phyloP scores from a whole-genome alignment of 1,140 invertebrate species.

The Proctacanthus coquilletti region DNA sequence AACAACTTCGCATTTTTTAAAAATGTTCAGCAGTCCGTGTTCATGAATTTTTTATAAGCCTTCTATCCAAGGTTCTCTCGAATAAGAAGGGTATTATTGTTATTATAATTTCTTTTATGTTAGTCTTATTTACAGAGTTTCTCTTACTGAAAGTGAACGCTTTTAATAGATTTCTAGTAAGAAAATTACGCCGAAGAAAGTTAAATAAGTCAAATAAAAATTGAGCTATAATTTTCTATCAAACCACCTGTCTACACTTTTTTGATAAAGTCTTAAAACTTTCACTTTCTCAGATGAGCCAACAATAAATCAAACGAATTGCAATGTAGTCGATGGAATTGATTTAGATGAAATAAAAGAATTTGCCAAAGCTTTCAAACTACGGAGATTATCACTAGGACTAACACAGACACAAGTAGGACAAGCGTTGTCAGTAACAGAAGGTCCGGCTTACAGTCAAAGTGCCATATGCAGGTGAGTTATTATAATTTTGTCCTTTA shows the following conservation, averaged over 20 bases:
- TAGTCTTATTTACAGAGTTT: too few species aligned
- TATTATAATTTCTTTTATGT: too few species aligned
- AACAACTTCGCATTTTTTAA: too few species aligned
- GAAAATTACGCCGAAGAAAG: neutral
- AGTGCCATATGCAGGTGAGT: slow-evolving; percentile 94
- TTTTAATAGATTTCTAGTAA: neutral
- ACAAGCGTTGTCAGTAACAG: slow-evolving; percentile 85
- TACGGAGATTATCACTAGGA: slow-evolving; percentile 78
- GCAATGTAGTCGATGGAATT: slow-evolving; percentile 89
- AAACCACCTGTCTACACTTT: too few species aligned
- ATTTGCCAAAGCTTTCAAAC: slow-evolving; percentile 94
- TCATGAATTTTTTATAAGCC: too few species aligned
- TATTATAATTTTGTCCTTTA: too few species aligned
- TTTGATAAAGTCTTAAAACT: slow-evolving; percentile 3
- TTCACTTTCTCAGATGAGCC: slow-evolving; percentile 53
- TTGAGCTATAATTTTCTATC: neutral
- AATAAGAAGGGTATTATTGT: too few species aligned
- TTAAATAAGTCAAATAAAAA: neutral
- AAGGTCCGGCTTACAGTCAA: slow-evolving; percentile 95
- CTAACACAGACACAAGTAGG: slow-evolving; percentile 93
- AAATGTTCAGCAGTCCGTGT: too few species aligned
- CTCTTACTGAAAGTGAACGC: too few species aligned
- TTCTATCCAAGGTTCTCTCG: too few species aligned
- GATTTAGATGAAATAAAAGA: slow-evolving; percentile 96
- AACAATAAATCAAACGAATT: slow-evolving; percentile 82